These are phyloP conservation scores for Oceanodroma leucorhoa DNA, from an alignment of 2,797 vertebrate species.

Conservation along the genomic window DNA sequence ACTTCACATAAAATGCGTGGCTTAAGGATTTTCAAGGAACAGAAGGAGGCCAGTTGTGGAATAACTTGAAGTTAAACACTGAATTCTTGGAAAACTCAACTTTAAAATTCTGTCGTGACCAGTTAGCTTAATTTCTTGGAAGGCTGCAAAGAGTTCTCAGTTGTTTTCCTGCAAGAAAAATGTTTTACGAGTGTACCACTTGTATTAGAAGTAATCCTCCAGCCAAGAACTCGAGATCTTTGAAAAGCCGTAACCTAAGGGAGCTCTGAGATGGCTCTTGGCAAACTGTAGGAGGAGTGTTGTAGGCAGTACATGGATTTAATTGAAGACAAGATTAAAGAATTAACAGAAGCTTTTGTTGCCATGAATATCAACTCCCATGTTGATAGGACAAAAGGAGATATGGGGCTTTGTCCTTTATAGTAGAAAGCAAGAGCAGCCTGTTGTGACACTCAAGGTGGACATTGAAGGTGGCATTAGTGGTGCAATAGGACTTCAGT, in stretches of 20 bases:
- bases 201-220: not conserved
- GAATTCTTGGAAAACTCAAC: not conserved
- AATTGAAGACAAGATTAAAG: not conserved
- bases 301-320: not conserved
- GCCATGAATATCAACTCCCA: rapidly evolving
- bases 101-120: not conserved
- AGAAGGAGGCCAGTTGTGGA: not conserved
- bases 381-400: not conserved
- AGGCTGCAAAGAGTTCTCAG: not conserved
- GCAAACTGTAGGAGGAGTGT: not conserved
- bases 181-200: not conserved
- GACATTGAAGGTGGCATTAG: not conserved
- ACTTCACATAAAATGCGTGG: not conserved
- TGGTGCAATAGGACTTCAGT: not conserved
- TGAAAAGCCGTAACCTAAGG: not conserved
- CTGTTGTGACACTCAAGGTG: rapidly evolving
- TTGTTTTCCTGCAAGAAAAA: not conserved
- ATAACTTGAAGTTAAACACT: not conserved
- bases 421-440: not conserved
- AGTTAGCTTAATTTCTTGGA: not conserved
- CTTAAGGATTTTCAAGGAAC: not conserved
- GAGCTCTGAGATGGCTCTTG: not conserved
- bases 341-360: not conserved
- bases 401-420: not conserved
- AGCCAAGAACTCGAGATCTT: not conserved